These are phyloP conservation scores for Thunnus albacares DNA, from an alignment of 2,797 vertebrate genomes.

Conservation along the genomic window DNA sequence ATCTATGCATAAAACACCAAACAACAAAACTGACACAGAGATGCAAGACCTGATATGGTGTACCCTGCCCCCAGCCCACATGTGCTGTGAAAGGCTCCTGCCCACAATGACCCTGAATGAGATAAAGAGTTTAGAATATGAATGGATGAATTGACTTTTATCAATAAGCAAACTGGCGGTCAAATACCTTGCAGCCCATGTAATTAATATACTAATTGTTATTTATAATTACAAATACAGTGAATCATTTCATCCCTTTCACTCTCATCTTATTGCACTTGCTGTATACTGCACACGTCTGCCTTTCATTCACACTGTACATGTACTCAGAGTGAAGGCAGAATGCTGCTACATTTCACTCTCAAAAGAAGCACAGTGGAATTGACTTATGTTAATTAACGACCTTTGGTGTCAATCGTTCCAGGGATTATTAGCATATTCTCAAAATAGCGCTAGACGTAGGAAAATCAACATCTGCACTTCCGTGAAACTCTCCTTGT, in stretches of 20 bases:
- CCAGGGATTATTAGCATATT: conserved; percentile 79
- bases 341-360: conserved; percentile 59
- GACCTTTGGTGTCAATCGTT: conserved; percentile 82
- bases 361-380: conserved; percentile 70
- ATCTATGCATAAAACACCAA: not conserved
- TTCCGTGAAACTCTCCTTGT: conserved; percentile 53
- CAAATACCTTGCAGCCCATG: not conserved
- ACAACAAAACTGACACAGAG: not conserved
- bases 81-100: not conserved
- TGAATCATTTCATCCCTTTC: conserved; percentile 14
- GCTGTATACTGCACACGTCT: conserved; percentile 15
- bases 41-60: not conserved
- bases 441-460: conserved; percentile 74
- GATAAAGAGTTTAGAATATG: not conserved
- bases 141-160: not conserved
- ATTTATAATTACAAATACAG: not conserved
- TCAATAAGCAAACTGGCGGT: not conserved
- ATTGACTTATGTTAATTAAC: conserved; percentile 84
- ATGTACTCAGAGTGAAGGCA: conserved; percentile 37
- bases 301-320: conserved; percentile 50
- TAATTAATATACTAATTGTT: not conserved
- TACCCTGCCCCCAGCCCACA: too few relatives aligned
- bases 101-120: not conserved
- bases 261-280: not conserved
- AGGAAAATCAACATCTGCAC: conserved; percentile 74